A percentile compares a stretch with the other conserved stretches of the same genome.
phyloP scores from a whole-genome alignment of 2,888 invertebrate genomes.

The Drosophila kambysellisi region DNA sequence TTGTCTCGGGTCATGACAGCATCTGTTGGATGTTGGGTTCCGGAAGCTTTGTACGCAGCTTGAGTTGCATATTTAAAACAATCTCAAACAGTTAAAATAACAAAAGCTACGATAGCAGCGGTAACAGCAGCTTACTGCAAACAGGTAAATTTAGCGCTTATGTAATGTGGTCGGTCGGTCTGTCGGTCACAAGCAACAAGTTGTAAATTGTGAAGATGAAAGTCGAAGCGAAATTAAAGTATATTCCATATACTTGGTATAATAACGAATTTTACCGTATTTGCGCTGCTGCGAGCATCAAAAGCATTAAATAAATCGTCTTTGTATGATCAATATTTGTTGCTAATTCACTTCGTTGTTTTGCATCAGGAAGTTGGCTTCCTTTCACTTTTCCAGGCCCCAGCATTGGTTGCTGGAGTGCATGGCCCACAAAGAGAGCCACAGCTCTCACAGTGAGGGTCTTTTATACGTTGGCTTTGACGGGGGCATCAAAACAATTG shows the following conservation, averaged over 20 bases:
- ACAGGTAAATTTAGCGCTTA: conserved; percentile 77
- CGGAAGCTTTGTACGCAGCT: conserved; percentile 50
- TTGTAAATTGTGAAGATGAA: conserved; percentile 48
- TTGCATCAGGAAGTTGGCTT: conserved; percentile 76
- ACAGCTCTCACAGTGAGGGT: conserved; percentile 35
- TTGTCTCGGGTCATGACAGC: conserved; percentile 43
- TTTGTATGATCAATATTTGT: conserved; percentile 13
- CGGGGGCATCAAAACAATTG: conserved; percentile 30
- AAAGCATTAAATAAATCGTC: conserved; percentile 12
- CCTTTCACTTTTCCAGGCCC: conserved; percentile 80
- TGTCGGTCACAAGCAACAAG: conserved; percentile 19
- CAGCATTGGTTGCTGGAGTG: conserved; percentile 42
- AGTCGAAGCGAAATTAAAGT: conserved; percentile 32
- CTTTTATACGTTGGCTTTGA: conserved; percentile 17
- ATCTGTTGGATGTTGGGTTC: conserved; percentile 33
- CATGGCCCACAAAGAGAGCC: conserved; percentile 54
- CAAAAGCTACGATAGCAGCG: conserved; percentile 42
- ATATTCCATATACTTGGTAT: conserved; percentile 27
- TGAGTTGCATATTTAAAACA: conserved; percentile 70
- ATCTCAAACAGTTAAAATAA: conserved; percentile 74
- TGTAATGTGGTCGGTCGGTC: conserved; percentile 62
- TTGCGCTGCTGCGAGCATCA: conserved; percentile 24
- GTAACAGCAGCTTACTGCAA: conserved; percentile 56
- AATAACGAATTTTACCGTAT: conserved; percentile 18
- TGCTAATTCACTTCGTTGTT: conserved; percentile 6